Conservation (phyloP, 1,140 invertebrate genomes). For the Lineus longissimus region DNA sequence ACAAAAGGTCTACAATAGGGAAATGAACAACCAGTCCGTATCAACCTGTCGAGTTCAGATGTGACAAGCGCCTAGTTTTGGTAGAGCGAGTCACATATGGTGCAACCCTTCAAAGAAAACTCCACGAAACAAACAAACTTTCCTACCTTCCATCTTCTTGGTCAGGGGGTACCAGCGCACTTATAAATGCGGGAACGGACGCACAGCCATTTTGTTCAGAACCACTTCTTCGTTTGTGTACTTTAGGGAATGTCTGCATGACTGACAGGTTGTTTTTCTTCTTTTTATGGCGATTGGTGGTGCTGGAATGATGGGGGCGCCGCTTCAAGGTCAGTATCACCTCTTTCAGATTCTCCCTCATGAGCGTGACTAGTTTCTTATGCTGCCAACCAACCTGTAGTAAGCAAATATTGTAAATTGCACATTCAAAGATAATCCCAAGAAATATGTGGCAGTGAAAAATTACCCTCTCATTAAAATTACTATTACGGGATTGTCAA, state of each 20-base stretch:
- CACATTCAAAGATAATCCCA: too few species aligned
- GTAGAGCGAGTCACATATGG: too few species aligned
- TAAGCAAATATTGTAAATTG: too few species aligned
- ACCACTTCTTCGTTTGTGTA: conserved; percentile 1
- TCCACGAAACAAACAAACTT: background rate
- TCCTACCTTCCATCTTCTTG: background rate
- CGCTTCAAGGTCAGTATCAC: conserved; percentile 80
- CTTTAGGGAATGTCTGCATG: conserved; percentile 41
- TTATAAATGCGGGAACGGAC: background rate
- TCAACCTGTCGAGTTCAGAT: too few species aligned
- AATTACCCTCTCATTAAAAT: too few species aligned
- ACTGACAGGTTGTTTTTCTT: conserved; percentile 27
- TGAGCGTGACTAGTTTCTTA: conserved; percentile 72
- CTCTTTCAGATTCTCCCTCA: conserved; percentile 75
- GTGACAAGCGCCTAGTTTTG: too few species aligned
- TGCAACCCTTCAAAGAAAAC: too few species aligned
- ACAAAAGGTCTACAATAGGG: too few species aligned
- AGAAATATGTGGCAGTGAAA: too few species aligned
- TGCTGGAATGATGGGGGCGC: conserved; percentile 75
- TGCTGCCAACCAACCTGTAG: conserved; percentile 75
- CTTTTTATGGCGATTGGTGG: conserved; percentile 68
- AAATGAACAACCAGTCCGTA: too few species aligned
- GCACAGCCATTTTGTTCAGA: background rate
- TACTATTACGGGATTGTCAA: too few species aligned
- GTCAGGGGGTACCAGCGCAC: background rate